These are phyloP conservation scores for Acleris cristana DNA, from an alignment of 2,888 invertebrate genomes.

Conservation along the genomic window DNA sequence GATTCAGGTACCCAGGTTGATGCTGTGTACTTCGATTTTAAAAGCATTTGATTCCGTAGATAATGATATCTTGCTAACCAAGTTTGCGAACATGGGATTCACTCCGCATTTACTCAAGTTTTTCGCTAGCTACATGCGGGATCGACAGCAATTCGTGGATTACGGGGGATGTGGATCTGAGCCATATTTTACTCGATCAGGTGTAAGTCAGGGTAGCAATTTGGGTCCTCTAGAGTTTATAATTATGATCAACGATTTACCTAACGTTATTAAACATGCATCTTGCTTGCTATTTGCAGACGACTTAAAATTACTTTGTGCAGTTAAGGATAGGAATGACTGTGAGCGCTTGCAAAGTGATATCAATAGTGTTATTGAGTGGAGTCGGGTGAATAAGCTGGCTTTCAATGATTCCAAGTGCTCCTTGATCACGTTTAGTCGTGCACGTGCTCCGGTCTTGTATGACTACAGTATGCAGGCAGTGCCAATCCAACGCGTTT, in stretches of 20 bases:
- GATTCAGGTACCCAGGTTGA: conserved; percentile 20
- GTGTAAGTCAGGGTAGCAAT: conserved; percentile 31
- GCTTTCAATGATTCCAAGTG: conserved; percentile 1
- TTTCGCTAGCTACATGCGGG: conserved; percentile 23
- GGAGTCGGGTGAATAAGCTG: conserved; percentile 9
- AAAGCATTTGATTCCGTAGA: conserved; percentile 23
- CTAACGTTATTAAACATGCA: conserved; percentile 18
- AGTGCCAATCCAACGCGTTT: no score
- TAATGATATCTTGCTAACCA: conserved; percentile 22
- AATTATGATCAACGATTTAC: conserved; percentile 32
- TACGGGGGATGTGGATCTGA: conserved; percentile 10
- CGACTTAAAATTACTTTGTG: conserved; percentile 1
- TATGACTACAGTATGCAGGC: no score
- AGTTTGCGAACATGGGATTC: conserved; percentile 12
- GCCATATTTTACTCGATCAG: conserved; percentile 21
- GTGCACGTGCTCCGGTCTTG: not conserved
- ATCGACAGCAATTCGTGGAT: conserved; percentile 27
- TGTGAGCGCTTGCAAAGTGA: conserved; percentile 1
- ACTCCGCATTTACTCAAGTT: conserved; percentile 16
- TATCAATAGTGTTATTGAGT: conserved; percentile 1
- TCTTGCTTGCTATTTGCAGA: conserved; percentile 20
- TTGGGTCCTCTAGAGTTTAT: conserved; percentile 27
- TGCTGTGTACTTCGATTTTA: conserved; percentile 20
- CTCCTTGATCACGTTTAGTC: conserved; percentile 3
- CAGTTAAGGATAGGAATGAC: not conserved